Percentiles rank a stretch among this genome's conserved stretches.
These are phyloP conservation scores for Ochotona princeps DNA, from an alignment of 2,113 vertebrate genomes.

Conservation along the genomic window DNA sequence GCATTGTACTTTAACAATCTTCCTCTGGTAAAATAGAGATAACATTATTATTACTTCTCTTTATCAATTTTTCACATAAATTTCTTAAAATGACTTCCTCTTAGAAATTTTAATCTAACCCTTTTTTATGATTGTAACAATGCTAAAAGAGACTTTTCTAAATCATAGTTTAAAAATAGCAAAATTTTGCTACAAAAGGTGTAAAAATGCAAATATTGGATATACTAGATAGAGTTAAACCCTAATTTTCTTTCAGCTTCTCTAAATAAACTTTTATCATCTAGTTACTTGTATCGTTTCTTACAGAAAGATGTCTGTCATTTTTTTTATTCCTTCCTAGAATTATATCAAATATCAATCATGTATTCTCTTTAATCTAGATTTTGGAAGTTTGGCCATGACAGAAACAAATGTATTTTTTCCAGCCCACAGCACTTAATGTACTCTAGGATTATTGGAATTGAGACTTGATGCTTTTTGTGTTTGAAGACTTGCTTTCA, in stretches of 20 bases:
- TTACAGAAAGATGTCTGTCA: background rate
- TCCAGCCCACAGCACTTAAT: background rate
- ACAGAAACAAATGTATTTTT: background rate
- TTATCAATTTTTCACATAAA: too few species aligned
- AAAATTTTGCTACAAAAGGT: background rate
- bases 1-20: too few species aligned
- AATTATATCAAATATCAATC: too few species aligned
- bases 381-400: background rate
- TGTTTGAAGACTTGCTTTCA: background rate
- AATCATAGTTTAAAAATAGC: background rate
- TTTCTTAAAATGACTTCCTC: too few species aligned
- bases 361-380: too few species aligned
- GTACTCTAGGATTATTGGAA: background rate
- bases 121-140: too few species aligned
- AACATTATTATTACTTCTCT: too few species aligned
- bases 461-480: background rate
- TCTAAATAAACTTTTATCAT: background rate
- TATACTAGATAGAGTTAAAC: background rate
- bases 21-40: too few species aligned
- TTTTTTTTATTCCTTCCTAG: background rate
- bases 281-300: background rate
- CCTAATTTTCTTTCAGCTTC: background rate
- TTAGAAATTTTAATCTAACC: too few species aligned
- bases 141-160: too few species aligned
- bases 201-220: too few species aligned